Evolutionary conservation across 2,113 vertebrate genomes (phyloP), one percentile per base, ranked within the genome.

Genomic region (Taxidea taxus): DNA sequence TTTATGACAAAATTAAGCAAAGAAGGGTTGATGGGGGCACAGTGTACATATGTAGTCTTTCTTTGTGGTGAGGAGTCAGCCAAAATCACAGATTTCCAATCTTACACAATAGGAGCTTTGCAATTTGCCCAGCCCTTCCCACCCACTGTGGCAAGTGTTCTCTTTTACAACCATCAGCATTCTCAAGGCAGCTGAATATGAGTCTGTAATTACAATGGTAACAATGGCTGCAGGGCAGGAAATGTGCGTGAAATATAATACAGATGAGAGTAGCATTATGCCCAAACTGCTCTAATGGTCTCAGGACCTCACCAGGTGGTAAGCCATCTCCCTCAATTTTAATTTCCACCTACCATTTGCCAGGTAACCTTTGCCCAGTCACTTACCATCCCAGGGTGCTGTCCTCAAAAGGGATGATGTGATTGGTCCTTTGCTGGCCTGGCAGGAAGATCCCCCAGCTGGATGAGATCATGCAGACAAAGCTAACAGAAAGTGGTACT

Each of bases 131-230:
- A 56, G 64, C 9, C 54, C 37, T 92, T 89, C 85, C 74, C 80
- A 88, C 60, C 85, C 85, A 68, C 72, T 89, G 51, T 90, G 87
- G 75, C 3, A 12, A 78, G 85, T 68, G 31, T 62, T 93, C 68
- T 84, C 29, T 92, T 96, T 96, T 82, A 93, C 68, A 94, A n/a
- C 37, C 85, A 87, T 90, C 64, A 95, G 94, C 60, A 81, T 95
- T 96, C 75, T 90, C 62, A 31, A 96, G n/a, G 86, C 54, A 84
- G 85, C 80, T 91, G 89, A 94, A 78, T 91, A 75, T 90, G 81
- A 93, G 74, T 90, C 77, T 97, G 82, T 97, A 95, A 95, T 97
- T 96, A 97, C 77, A 96, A 82, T 44, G 81, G 82, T 62, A 96
- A 77, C 92, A 82, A 77, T 91, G 87, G 90, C 92, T n/a, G 11